Evolutionary conservation across 2,888 invertebrate genomes (phyloP).

Genomic region (Lagria hirta): DNA sequence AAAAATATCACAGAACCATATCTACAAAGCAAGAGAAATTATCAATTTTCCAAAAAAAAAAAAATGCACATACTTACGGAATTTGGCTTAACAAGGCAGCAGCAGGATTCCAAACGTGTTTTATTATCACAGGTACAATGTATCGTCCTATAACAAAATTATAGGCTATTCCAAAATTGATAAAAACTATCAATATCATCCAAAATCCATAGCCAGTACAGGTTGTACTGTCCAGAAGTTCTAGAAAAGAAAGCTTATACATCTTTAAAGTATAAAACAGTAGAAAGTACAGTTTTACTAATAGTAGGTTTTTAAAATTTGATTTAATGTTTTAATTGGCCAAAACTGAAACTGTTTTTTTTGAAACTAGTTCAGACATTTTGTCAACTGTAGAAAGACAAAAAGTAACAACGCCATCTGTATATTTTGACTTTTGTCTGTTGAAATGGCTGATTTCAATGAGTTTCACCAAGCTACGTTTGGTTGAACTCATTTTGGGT

Average conservation of each 20-base stretch:
- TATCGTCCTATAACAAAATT: conserved; percentile 63
- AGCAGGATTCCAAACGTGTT: conserved; percentile 49
- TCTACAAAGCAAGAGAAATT: conserved; percentile 9
- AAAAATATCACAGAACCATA: conserved; percentile 9
- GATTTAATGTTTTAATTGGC: too few relatives aligned
- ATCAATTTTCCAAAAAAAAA: conserved; percentile 1
- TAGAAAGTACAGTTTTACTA: neutral
- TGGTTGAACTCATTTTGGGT: too few relatives aligned
- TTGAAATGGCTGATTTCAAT: too few relatives aligned
- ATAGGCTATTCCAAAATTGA: conserved; percentile 66
- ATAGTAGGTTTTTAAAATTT: neutral
- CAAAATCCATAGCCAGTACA: conserved; percentile 76
- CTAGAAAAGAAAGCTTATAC: neutral
- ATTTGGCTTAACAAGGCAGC: conserved; percentile 26
- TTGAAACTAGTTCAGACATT: too few relatives aligned
- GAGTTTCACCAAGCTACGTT: too few relatives aligned
- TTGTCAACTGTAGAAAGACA: too few relatives aligned
- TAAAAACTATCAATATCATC: conserved; percentile 61
- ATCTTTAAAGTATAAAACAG: neutral
- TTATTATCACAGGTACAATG: conserved; percentile 54
- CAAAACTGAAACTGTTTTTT: too few relatives aligned
- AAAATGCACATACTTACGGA: conserved; percentile 42
- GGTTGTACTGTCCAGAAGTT: conserved; percentile 31
- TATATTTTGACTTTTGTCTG: too few relatives aligned
- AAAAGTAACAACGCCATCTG: too few relatives aligned